Evolutionary conservation across 2,797 vertebrate species (phyloP), one percentile per base, ranked within the genome.

Genomic region (Gallirallus australis): DNA sequence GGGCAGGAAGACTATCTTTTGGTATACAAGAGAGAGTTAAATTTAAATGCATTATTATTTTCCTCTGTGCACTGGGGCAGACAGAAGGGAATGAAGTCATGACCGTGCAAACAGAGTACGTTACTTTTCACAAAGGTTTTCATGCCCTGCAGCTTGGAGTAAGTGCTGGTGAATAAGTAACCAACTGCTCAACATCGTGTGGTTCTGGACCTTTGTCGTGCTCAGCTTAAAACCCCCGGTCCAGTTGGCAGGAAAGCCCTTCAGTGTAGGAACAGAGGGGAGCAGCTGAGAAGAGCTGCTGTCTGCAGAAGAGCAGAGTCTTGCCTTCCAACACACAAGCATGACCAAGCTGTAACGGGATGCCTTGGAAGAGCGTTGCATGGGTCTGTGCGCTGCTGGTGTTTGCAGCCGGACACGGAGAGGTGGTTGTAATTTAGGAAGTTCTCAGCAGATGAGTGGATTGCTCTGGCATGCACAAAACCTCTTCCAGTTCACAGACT

Each of bases 1-100:
- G 73, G 52, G 71, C 64, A 84, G 75, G 93, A 93, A 94, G 89
- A 61, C 71, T 89, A 89, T 93, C 78, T 96, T 92, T 35, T 45
- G 50, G 50, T 95, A 31, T 87, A 70, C 63, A 96, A 35, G 61
- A 89, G 40, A 61, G 24, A 79, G 90, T 94, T 96, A 93, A 94
- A 96, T 93, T 89, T 96, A 92, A 94, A 84, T 0, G 0, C 35
- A 40, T 87, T 90, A 64, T 89, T 89, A 19, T 96, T 97, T 95
- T 92, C 76, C 73, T 94, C 48, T 64, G 52, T 89, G 54, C 72
- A 42, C 59, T 72, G 70, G 81, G 47, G 30, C 60, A 57, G 59
- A 81, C 66, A 73, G 90, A 57, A 95, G 50, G 27, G 11, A 50
- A 40, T 89, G 76, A 76, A 84, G 64, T 63, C 54, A 39, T 65